Evolutionary conservation across 2,888 invertebrate species (phyloP), one percentile per base, ranked within the genome.

Genomic region (Leptopilina drosophilae): DNA sequence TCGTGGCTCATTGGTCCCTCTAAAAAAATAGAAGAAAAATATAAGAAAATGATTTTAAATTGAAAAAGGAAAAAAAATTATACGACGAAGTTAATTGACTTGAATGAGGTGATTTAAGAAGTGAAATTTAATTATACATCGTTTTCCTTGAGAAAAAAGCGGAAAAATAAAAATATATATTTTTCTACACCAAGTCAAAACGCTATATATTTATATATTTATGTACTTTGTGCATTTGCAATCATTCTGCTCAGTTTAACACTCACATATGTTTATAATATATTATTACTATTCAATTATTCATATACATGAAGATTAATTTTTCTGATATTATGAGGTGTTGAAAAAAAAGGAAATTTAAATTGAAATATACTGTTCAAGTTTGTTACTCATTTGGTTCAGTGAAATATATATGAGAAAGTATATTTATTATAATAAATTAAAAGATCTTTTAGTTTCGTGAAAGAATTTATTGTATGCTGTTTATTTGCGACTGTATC

Each of bases 1-100:
- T 97, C 97, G 91, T 98, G 98, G 11, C 97, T 97, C 95, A 98
- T 97, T 77, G 98, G 98, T 14, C 98, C 98, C 93, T 98, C 98
- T 97, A 93, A 49, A 89, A 89, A 85, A 78, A 59, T 40, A 56
- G 65, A 77, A 69, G 77, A 15, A 5, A 76, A 66, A 9, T 64
- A 6, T 56, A 62, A 8, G 14, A 56, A 26, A 56, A 42, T 6
- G 2, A 42, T 8, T 8, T 8, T 42, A 5, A 42, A 8, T 42
- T 7, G 14, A 33, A 3, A 73, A 56, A 9, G 9, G 4, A 0
- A 8, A 40, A n/a, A 56, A 9, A 53, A 56, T 5, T 33, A n/a
- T n/a, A 5, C 33, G 33, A 4, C 3, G 4, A 42, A 15, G 5
- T 11, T 40, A 73, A 56, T 56, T 73, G 56, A 33, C 9, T 6